Evolutionary conservation across 2,888 invertebrate genomes (phyloP), one percentile per base, ranked within the genome.

Genomic region (Timema cristinae): DNA sequence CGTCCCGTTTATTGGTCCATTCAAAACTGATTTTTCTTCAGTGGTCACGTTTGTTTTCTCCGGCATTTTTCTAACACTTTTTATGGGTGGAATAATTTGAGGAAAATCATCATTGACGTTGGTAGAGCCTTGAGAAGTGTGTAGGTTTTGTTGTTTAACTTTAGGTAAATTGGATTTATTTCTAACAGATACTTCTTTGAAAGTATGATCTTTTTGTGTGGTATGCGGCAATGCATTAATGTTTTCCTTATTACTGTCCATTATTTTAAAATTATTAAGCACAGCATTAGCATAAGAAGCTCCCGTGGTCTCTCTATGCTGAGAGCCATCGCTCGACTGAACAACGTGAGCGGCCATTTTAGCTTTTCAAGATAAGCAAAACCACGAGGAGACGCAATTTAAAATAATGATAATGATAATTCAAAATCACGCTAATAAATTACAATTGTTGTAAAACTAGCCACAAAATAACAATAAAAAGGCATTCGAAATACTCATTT

Each of bases 201-300:
- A 48, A 9, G 50, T 8, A 61, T 70, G 73, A 61, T 75, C 73
- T 72, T 72, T 75, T 49, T 72, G 50, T n/a, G 59, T 68, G 51
- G 66, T 61, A 68, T 67, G 68, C 32, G 72, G 50, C 67, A 71
- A 69, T 8, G 73, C 80, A 48, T 79, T 80, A 54, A 83, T 87
- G 80, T 88, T 88, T 79, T 88, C 88, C 77, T 88, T 88, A 76
- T 88, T 88, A 78, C 85, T 85, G 71, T 86, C 86, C 77, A 84
- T 81, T 72, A 83, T 84, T 80, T 84, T 84, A 79, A 88, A 86
- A 84, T 89, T 89, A 32, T 32, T 32, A 80, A 89, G 85, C 80
- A 91, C 89, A 77, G 90, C 88, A 81, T 84, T 89, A 77, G 91
- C 91, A 83, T 91, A 91, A 71, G 91, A 90, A 79, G 88, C 86